Conservation (phyloP, 2,797 vertebrate genomes). For the Falco berigora region DNA sequence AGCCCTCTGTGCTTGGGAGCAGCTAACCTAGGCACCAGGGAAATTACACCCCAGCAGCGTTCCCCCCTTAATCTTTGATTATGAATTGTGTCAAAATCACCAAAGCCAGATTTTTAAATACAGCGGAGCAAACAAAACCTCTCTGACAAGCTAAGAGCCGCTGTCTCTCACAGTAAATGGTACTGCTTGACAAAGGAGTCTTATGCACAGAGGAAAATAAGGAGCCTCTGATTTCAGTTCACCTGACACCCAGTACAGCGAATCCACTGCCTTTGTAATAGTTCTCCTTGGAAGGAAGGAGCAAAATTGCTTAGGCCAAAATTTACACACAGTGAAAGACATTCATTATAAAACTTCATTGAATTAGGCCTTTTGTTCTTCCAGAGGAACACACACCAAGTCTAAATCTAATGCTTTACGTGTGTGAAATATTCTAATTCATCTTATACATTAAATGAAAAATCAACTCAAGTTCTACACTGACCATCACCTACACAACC, state of each 20-base stretch:
- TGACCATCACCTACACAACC: neutral
- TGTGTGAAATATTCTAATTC: neutral
- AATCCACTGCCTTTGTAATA: neutral
- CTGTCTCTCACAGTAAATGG: neutral
- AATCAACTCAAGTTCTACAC: neutral
- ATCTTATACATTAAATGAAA: neutral
- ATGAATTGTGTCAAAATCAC: neutral
- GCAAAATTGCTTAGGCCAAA: neutral
- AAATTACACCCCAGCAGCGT: neutral
- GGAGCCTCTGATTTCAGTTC: neutral
- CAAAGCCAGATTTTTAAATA: neutral
- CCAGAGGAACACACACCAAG: neutral
- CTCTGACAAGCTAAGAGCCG: neutral
- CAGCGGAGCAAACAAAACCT: neutral
- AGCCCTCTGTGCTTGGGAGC: neutral
- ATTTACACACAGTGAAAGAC: neutral
- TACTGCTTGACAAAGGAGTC: neutral
- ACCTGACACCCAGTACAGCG: neutral
- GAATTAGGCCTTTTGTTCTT: neutral
- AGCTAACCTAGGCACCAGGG: neutral
- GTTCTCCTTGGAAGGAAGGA: neutral
- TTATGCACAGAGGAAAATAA: neutral
- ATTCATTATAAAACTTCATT: neutral
- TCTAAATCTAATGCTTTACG: neutral
- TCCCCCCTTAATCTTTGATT: neutral